Evolutionary conservation across 2,888 invertebrate species (phyloP).

Genomic region (Muscina levida): DNA sequence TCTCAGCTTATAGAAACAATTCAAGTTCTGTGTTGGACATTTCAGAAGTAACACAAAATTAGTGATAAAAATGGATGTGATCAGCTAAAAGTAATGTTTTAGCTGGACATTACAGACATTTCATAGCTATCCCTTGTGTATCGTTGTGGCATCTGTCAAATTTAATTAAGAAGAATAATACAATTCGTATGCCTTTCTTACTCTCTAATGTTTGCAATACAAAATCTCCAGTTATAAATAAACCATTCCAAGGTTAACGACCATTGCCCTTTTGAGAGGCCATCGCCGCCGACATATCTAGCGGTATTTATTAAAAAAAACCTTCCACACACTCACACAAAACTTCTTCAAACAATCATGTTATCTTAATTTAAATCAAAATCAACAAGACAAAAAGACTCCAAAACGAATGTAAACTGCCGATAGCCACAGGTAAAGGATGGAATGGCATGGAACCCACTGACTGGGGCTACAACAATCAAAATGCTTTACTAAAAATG

Average conservation of each 20-base stretch:
- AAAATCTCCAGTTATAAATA: no score
- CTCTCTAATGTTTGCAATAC: no score
- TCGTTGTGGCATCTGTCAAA: no score
- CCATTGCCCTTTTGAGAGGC: constrained; percentile 25
- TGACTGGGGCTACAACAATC: neutral
- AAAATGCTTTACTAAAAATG: constrained; percentile 15
- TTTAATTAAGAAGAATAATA: no score
- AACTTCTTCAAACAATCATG: constrained; percentile 15
- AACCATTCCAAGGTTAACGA: constrained; percentile 47
- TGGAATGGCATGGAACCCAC: neutral
- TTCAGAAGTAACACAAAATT: no score
- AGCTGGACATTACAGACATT: no score
- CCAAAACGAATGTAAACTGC: constrained; percentile 23
- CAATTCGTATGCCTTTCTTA: no score
- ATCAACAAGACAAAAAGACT: constrained; percentile 26
- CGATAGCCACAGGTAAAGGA: neutral
- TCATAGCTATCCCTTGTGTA: no score
- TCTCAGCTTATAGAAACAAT: no score
- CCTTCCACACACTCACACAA: neutral
- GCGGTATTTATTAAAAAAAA: constrained; percentile 34
- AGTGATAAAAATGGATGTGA: no score
- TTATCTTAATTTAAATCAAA: constrained; percentile 35
- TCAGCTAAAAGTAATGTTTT: no score
- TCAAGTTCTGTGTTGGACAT: no score
- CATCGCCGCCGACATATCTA: constrained; percentile 7